Evolutionary conservation across 2,113 vertebrate genomes (phyloP).

Genomic region (Dascyllus trimaculatus): DNA sequence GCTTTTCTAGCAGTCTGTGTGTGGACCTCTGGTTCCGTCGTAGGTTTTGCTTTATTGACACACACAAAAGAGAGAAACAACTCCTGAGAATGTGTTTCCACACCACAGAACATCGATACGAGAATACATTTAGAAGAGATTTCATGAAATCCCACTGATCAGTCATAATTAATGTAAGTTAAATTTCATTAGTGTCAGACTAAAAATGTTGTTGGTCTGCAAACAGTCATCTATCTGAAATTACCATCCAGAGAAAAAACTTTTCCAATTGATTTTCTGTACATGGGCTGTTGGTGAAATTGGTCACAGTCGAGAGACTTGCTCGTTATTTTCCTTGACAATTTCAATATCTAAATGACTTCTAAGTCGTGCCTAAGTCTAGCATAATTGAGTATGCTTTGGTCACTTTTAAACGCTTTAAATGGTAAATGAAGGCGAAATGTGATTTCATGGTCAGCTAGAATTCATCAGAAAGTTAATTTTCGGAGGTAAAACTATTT

Average conservation of each 20-base stretch:
- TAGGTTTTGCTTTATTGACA: conserved; percentile 12
- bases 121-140: conserved; percentile 34
- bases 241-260: background rate
- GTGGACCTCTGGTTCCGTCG: conserved; percentile 12
- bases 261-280: conserved; percentile 38
- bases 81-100: background rate
- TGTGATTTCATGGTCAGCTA: conserved; percentile 58
- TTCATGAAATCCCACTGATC: conserved; percentile 23
- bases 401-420: conserved; percentile 57
- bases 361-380: conserved; percentile 26
- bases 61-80: background rate
- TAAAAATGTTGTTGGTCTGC: background rate
- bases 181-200: conserved; percentile 18
- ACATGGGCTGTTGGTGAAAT: background rate
- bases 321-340: conserved; percentile 45
- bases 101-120: background rate
- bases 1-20: background rate
- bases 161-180: conserved; percentile 24
- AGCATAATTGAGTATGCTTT: conserved; percentile 42
- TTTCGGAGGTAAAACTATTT: conserved; percentile 43
- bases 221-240: conserved; percentile 37
- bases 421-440: conserved; percentile 59
- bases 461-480: conserved; percentile 61
- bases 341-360: conserved; percentile 49
- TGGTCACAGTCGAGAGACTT: conserved; percentile 40